Conservation (phyloP, 2,113 vertebrate species). For the Python bivittatus region DNA sequence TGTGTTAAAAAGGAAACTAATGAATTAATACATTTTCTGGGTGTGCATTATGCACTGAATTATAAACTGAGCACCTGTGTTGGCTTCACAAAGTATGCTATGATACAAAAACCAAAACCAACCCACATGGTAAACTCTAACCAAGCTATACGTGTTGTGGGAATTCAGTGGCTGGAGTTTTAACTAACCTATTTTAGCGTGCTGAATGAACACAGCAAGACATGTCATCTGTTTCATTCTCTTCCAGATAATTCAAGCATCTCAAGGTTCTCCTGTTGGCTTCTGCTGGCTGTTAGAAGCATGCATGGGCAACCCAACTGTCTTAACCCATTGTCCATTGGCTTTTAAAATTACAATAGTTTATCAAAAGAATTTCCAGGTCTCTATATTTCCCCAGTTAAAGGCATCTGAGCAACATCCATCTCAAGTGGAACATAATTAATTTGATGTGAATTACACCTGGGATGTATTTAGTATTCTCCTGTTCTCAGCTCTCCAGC, state of each 20-base stretch:
- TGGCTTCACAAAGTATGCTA: too few relatives aligned
- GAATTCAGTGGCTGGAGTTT: not conserved
- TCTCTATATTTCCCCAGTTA: conserved; percentile 28
- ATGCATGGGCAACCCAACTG: not conserved
- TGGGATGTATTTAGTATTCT: conserved; percentile 41
- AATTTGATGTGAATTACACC: conserved; percentile 14
- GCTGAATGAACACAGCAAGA: not conserved
- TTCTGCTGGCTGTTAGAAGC: not conserved
- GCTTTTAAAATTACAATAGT: not conserved
- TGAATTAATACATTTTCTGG: too few relatives aligned
- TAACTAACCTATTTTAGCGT: not conserved
- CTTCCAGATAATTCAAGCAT: not conserved
- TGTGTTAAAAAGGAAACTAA: too few relatives aligned
- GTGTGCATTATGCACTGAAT: too few relatives aligned
- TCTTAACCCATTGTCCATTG: not conserved
- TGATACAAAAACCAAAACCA: too few relatives aligned
- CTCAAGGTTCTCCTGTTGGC: not conserved
- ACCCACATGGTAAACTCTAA: too few relatives aligned
- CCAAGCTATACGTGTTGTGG: not conserved
- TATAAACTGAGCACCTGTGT: too few relatives aligned
- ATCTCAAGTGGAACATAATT: conserved; percentile 14
- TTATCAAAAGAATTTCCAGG: not conserved
- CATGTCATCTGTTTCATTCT: not conserved
- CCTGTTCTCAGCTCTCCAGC: conserved; percentile 46
- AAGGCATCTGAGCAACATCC: not conserved